phyloP scores from a whole-genome alignment of 2,888 invertebrate species.

The Amaurobius ferox region DNA sequence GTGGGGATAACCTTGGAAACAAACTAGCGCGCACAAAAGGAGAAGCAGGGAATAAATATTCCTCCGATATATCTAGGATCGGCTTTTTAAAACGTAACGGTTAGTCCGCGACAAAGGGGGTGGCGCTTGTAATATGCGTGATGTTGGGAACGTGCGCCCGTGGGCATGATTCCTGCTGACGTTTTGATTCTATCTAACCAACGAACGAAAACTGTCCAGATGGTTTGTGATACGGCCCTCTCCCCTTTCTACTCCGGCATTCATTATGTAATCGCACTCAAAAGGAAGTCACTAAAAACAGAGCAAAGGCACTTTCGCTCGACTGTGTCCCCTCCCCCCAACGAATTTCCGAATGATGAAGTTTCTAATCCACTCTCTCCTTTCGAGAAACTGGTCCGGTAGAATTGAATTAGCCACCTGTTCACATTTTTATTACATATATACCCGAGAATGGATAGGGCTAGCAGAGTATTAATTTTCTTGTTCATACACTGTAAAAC shows the following conservation, averaged over 20 bases:
- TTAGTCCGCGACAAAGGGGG: constrained; percentile 62
- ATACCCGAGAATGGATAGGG: no score
- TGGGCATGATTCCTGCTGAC: constrained; percentile 71
- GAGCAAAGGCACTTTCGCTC: constrained; percentile 8
- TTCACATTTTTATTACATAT: no score
- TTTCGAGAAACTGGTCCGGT: neutral
- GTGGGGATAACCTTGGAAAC: constrained; percentile 67
- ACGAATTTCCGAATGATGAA: neutral
- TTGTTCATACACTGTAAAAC: no score
- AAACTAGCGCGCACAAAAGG: constrained; percentile 59
- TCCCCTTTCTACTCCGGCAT: constrained; percentile 1
- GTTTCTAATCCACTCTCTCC: neutral
- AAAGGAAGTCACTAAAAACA: constrained; percentile 17
- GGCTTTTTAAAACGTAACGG: constrained; percentile 69
- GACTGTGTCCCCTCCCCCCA: neutral
- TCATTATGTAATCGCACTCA: neutral
- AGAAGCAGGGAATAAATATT: constrained; percentile 69
- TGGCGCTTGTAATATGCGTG: constrained; percentile 62
- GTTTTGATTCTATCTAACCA: constrained; percentile 66
- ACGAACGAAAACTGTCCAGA: constrained; percentile 69
- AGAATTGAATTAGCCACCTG: no score
- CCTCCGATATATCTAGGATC: constrained; percentile 61
- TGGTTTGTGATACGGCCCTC: constrained; percentile 58
- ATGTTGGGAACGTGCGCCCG: constrained; percentile 53
- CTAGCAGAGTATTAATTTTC: no score